Evolutionary conservation across 1,140 invertebrate species (phyloP).

Genomic region (Apis mellifera): Amel_HAv3.1 CM009937.2:8157001-8157500

Average conservation of each 20-base stretch:
- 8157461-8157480: too few species aligned
- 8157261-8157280: constrained; percentile 19
- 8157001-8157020: background rate
- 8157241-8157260: constrained; percentile 25
- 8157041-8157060: background rate
- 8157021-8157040: background rate
- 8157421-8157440: too few species aligned
- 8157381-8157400: too few species aligned
- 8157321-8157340: background rate
- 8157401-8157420: too few species aligned
- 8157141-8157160: constrained; percentile 18
- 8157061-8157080: constrained; percentile 10
- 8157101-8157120: constrained; percentile 21
- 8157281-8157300: constrained; percentile 6
- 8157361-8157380: too few species aligned
- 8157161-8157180: constrained; percentile 40
- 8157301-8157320: constrained; percentile 25
- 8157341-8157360: background rate
- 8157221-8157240: constrained; percentile 18
- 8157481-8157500: too few species aligned
- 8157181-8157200: constrained; percentile 40
- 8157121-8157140: constrained; percentile 18
- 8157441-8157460: too few species aligned
- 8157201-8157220: constrained; percentile 18
- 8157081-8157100: constrained; percentile 8